phyloP scores from a whole-genome alignment of 1,140 invertebrate genomes.

The Nomia melanderi region DNA sequence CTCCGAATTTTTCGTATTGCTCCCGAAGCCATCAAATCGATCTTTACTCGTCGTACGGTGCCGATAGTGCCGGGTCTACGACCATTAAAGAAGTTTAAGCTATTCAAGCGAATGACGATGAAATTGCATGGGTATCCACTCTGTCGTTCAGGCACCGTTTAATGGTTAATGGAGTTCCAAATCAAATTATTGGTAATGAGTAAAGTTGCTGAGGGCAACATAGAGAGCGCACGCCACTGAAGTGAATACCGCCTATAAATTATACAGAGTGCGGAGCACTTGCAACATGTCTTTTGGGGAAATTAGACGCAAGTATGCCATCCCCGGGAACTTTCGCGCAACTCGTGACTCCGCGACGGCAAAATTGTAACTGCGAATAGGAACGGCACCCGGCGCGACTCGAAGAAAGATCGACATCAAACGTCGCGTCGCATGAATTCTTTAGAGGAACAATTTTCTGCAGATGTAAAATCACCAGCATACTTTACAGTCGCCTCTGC shows the following conservation, averaged over 20 bases:
- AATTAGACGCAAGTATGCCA: constrained; percentile 51
- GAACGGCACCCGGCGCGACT: not conserved
- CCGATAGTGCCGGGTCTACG: constrained; percentile 55
- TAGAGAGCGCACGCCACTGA: constrained; percentile 70
- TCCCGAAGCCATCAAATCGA: constrained; percentile 35
- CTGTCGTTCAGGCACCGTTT: constrained; percentile 74
- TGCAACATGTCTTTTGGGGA: constrained; percentile 64
- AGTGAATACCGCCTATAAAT: constrained; percentile 69
- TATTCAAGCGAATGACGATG: constrained; percentile 69
- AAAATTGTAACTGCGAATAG: constrained; percentile 15
- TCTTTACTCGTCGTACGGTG: constrained; percentile 30
- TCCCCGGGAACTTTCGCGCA: constrained; percentile 20
- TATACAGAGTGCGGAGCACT: constrained; percentile 64
- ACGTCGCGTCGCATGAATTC: not conserved
- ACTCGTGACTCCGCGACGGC: constrained; percentile 8
- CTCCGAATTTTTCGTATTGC: constrained; percentile 21
- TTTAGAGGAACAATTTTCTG: not conserved
- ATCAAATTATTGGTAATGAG: constrained; percentile 78
- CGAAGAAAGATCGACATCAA: not conserved
- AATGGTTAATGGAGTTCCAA: constrained; percentile 78
- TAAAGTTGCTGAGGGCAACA: constrained; percentile 75
- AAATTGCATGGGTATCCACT: constrained; percentile 72
- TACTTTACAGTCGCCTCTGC: not conserved
- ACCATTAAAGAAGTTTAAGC: constrained; percentile 70
- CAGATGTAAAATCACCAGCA: too few relatives aligned